Percentiles rank a stretch among this genome's conserved stretches.
phyloP scores from a whole-genome alignment of 2,797 vertebrate species.

The Apodemus agrarius region DNA sequence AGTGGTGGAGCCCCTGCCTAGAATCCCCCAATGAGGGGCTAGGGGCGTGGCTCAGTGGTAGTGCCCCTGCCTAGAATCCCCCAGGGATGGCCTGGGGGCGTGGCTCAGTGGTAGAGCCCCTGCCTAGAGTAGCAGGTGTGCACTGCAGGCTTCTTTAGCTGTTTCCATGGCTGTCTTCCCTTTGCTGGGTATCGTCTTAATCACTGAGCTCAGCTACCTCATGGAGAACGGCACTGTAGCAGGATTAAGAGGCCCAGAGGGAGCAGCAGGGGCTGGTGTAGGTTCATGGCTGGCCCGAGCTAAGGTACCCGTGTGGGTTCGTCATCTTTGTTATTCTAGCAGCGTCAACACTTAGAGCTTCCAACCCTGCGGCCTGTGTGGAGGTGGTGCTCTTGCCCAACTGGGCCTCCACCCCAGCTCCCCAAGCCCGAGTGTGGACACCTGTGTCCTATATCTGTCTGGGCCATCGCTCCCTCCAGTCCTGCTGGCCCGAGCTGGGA shows the following conservation, averaged over 20 bases:
- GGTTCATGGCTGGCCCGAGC: background rate
- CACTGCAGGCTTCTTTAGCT: rapidly evolving
- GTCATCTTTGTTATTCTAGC: background rate
- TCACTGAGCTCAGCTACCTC: too few relatives aligned
- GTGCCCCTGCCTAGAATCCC: background rate
- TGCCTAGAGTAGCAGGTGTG: background rate
- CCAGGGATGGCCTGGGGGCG: background rate
- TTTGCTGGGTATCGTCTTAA: background rate
- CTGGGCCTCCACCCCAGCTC: background rate
- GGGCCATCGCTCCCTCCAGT: background rate
- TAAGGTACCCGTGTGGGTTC: background rate
- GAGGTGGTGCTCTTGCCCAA: background rate
- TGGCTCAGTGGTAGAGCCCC: background rate
- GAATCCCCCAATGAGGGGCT: background rate
- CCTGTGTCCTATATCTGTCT: background rate
- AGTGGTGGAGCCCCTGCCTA: background rate
- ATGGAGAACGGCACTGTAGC: background rate
- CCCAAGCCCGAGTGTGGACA: constrained; percentile 18
- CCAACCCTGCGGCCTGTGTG: background rate
- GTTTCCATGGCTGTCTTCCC: background rate
- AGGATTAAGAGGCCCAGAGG: background rate
- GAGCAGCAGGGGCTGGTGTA: background rate
- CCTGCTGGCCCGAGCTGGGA: background rate
- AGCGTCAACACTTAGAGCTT: background rate
- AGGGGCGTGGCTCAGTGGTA: background rate